Conservation (phyloP, 2,113 vertebrate species). For the Cercopithecus mona region DNA sequence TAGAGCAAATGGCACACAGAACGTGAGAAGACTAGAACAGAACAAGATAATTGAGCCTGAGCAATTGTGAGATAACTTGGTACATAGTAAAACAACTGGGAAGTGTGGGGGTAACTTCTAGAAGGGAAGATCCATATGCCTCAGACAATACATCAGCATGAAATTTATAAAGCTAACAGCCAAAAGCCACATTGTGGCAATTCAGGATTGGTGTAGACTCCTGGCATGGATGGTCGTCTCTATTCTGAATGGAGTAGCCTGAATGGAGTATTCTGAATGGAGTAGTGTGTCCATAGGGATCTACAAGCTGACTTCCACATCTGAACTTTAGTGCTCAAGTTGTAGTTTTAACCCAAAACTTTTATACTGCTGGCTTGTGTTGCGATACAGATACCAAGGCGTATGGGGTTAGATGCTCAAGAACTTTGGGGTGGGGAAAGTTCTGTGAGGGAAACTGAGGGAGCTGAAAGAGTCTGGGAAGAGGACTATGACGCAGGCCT, state of each 20-base stretch:
- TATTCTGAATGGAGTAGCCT: not conserved
- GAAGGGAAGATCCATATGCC: not conserved
- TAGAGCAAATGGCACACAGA: not conserved
- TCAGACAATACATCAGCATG: no score
- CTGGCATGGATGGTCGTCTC: not conserved
- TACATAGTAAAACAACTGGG: not conserved
- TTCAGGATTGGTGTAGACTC: not conserved
- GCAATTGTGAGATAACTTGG: not conserved
- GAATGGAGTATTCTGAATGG: not conserved
- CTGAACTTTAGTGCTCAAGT: not conserved
- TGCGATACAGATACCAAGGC: not conserved
- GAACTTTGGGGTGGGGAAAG: not conserved
- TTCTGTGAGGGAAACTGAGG: not conserved
- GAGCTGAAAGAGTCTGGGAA: not conserved
- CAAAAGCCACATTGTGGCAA: not conserved
- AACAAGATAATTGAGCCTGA: not conserved
- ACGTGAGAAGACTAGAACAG: not conserved
- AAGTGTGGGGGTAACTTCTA: not conserved
- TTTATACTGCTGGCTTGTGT: not conserved
- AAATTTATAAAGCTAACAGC: not conserved
- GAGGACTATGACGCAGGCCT: not conserved
- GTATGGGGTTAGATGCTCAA: not conserved
- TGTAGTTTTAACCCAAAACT: not conserved
- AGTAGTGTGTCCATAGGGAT: not conserved
- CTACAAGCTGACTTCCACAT: not conserved